Percentiles rank a stretch among this genome's conserved stretches.
These are phyloP conservation scores for Lucifuga dentata DNA, from an alignment of 2,113 vertebrate species.

Conservation along the genomic window DNA sequence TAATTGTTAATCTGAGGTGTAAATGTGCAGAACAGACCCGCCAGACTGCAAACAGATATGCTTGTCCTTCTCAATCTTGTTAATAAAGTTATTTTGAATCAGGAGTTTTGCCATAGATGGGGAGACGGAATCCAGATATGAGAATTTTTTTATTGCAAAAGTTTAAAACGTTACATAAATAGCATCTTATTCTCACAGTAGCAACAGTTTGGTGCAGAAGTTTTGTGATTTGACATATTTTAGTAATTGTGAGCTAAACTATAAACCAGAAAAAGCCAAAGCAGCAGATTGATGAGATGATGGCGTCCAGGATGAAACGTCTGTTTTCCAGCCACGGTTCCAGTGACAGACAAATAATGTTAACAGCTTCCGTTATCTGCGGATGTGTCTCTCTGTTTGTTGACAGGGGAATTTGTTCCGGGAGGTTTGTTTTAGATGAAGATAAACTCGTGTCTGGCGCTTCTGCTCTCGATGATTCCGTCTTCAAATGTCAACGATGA, in stretches of 20 bases:
- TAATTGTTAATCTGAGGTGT: too few species aligned
- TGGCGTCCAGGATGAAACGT: conserved; percentile 7
- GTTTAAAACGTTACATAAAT: not conserved
- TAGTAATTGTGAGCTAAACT: not conserved
- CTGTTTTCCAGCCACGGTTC: not conserved
- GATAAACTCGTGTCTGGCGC: not conserved
- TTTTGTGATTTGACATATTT: not conserved
- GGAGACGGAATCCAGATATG: too few species aligned
- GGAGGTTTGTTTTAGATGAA: conserved; percentile 3
- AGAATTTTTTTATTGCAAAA: too few species aligned
- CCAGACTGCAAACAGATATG: too few species aligned
- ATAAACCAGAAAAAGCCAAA: not conserved
- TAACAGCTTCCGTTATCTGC: conserved; percentile 23
- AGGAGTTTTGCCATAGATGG: too few species aligned
- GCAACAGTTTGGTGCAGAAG: too few species aligned
- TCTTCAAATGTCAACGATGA: not conserved
- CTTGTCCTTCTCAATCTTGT: too few species aligned
- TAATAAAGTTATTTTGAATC: too few species aligned
- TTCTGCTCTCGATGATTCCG: not conserved
- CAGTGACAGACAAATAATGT: conserved; percentile 25
- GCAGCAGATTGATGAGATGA: not conserved
- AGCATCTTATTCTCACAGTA: not conserved
- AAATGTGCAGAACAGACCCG: too few species aligned
- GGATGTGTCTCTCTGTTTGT: conserved; percentile 29
- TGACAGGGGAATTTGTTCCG: conserved; percentile 33